Conservation (phyloP, 2,113 vertebrate genomes). For the Lagopus leucura region DNA sequence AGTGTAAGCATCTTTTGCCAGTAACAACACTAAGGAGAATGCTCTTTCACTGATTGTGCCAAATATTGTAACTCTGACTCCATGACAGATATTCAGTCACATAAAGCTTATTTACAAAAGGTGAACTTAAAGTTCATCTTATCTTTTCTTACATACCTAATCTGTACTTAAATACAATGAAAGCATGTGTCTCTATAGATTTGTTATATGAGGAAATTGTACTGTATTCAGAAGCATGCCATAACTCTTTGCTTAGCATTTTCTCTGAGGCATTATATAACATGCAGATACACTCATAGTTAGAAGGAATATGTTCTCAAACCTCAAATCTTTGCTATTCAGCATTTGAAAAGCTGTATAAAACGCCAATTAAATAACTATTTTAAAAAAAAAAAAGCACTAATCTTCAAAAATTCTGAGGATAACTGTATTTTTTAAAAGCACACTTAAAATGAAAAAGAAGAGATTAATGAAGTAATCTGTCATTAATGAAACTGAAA, state of each 20-base stretch:
- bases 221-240: not conserved
- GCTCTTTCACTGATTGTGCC: not conserved
- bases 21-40: not conserved
- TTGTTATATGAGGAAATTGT: not conserved
- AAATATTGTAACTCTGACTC: not conserved
- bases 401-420: conserved; percentile 25
- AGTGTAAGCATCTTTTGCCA: not conserved
- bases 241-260: not conserved
- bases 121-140: not conserved
- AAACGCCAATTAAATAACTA: not conserved
- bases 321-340: not conserved
- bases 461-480: conserved; percentile 26
- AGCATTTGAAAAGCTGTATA: not conserved
- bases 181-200: not conserved
- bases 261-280: not conserved
- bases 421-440: not conserved
- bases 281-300: not conserved
- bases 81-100: not conserved
- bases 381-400: not conserved
- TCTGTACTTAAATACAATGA: not conserved
- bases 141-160: not conserved
- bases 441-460: not conserved
- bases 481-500: conserved; percentile 38
- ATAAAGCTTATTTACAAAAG: not conserved
- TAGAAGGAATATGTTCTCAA: not conserved